Evolutionary conservation across 2,797 vertebrate genomes (phyloP).

Genomic region (Psittacula echo): DNA sequence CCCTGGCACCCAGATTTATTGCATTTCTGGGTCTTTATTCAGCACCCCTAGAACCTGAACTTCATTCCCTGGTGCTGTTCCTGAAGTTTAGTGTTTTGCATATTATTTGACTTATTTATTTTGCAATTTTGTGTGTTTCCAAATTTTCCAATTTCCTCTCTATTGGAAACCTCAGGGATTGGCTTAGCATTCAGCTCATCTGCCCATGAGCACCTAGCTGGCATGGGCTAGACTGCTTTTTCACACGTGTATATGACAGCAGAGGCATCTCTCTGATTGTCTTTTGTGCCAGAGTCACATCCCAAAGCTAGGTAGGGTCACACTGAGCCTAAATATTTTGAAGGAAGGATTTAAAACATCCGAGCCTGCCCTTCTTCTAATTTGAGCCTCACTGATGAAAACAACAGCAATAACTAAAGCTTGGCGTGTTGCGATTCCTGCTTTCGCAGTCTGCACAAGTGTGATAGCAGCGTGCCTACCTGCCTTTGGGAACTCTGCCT

Average conservation of each 20-base stretch:
- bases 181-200: background rate
- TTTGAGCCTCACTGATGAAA: background rate
- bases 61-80: background rate
- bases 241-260: rapidly evolving
- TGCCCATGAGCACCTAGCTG: background rate
- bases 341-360: background rate
- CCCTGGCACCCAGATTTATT: rapidly evolving
- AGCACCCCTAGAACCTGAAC: background rate
- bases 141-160: background rate
- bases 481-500: background rate
- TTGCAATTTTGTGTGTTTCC: background rate
- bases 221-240: background rate
- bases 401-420: background rate
- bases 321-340: background rate
- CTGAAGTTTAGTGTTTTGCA: background rate
- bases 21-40: background rate
- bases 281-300: background rate
- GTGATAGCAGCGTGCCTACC: background rate
- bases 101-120: background rate
- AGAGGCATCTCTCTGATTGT: background rate
- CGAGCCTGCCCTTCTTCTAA: rapidly evolving
- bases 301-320: background rate
- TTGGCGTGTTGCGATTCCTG: background rate
- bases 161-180: background rate
- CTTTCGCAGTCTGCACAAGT: background rate